Evolutionary conservation across 2,888 invertebrate species (phyloP).

Genomic region (Tachystola acroxantha): DNA sequence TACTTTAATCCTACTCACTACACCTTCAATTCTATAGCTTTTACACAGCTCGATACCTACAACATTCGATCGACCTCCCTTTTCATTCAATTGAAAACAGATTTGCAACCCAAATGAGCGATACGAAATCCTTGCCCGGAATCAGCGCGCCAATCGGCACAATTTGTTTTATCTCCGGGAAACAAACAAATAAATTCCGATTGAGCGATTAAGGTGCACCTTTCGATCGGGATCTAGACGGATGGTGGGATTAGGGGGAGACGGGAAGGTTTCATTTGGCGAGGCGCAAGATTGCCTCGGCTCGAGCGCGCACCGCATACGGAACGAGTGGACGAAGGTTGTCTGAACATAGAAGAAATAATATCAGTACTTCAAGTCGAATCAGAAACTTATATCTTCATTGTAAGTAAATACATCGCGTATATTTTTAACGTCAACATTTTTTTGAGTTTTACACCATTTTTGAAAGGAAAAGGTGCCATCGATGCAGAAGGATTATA

Average conservation of each 20-base stretch:
- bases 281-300: slow-evolving; percentile 23
- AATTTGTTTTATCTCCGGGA: slow-evolving; percentile 48
- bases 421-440: no score
- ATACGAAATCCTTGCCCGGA: slow-evolving; percentile 17
- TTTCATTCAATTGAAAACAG: slow-evolving; percentile 19
- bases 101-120: slow-evolving; percentile 15
- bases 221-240: slow-evolving; percentile 48
- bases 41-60: no score
- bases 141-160: slow-evolving; percentile 37
- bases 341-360: background rate
- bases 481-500: no score
- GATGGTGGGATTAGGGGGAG: slow-evolving; percentile 37
- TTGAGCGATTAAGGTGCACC: slow-evolving; percentile 59
- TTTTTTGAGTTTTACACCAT: no score
- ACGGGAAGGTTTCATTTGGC: slow-evolving; percentile 34
- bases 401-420: no score
- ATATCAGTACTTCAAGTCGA: no score
- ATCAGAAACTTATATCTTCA: no score
- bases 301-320: slow-evolving; percentile 27
- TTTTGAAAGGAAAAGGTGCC: no score
- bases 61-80: slow-evolving; percentile 16
- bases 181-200: slow-evolving; percentile 60
- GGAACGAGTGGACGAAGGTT: slow-evolving; percentile 13
- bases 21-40: no score
- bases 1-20: no score